Evolutionary conservation across 2,797 vertebrate genomes (phyloP).

Genomic region (Presbytis comata): DNA sequence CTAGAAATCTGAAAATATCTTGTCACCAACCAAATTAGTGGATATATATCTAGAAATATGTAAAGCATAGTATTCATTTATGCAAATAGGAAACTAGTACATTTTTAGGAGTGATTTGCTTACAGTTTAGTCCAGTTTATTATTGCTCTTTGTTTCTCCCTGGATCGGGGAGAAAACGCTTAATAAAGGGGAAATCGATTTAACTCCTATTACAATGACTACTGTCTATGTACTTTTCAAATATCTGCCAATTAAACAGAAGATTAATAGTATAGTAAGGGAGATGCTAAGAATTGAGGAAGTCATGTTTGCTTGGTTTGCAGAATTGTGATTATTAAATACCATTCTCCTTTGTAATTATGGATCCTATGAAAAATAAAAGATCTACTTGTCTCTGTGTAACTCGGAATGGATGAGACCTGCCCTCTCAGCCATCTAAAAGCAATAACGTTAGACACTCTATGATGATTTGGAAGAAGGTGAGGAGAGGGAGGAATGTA

Average conservation of each 20-base stretch:
- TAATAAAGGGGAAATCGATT: neutral
- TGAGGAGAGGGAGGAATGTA: neutral
- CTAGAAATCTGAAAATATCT: slow-evolving; percentile 20
- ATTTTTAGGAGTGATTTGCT: slow-evolving; percentile 17
- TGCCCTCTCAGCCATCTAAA: neutral
- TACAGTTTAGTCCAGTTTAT: neutral
- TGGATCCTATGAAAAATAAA: neutral
- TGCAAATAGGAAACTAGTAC: neutral
- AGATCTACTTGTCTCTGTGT: neutral
- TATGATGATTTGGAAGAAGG: neutral
- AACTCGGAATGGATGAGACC: neutral
- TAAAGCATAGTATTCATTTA: neutral
- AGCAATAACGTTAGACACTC: neutral
- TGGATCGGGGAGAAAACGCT: neutral
- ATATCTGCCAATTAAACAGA: neutral
- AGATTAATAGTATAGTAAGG: neutral
- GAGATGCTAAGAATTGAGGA: neutral
- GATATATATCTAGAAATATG: neutral
- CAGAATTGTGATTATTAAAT: neutral
- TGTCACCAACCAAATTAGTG: neutral
- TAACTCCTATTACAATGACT: neutral
- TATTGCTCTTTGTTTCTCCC: slow-evolving; percentile 20
- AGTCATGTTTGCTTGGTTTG: neutral
- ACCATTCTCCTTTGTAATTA: neutral
- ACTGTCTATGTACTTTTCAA: neutral